Base-by-base conservation (phyloP, 2,113 vertebrate genomes). In the Oreochromis tanganicae region DNA sequence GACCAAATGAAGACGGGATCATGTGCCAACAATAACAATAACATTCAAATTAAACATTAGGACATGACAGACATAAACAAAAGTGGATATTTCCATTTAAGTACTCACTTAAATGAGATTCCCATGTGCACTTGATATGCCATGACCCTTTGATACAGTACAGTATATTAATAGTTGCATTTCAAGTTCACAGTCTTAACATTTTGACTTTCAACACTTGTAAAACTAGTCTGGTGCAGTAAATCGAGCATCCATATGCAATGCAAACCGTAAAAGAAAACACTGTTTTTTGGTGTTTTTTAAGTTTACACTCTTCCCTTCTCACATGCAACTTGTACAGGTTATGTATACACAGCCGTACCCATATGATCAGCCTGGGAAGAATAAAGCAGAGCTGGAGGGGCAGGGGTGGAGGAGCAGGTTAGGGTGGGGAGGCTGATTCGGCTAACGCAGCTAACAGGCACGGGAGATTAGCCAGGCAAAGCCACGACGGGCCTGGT, bases 81-180 rank as follows among this genome's bases (percentile, higher is more conserved):
- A 95, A 94, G 89, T 95, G 95, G 94, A 94, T 89, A 94, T 89
- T 92, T 96, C 94, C 97, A 97, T 97, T 97, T 97, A 97, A 97
- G 96, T 95, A 91, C 93, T 94, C 89, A 96, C 97, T 97, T 97
- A 97, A 97, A 97, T 97, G 97, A 97, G 97, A 97, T 97, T 97
- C 96, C 97, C 95, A 94, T 91, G 93, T 90, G 91, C 85, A 94
- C 87, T 93, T 87, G 84, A 90, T 92, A 94, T 91, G 95, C 90
- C 91, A 94, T 94, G 89, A 94, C 85, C 92, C 91, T 93, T 92
- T 89, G 83, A 92, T 81, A 93, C 66, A 93, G 85, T 85, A 90
- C 57, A 93, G 86, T 56, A 48, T 50, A 80, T 87, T 73, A 81
- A 90, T 55, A 88, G 80, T 50, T 75, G 54, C 82, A 90, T 27